Evolutionary conservation across 2,888 invertebrate species (phyloP).

Genomic region (Augiades crinisus): DNA sequence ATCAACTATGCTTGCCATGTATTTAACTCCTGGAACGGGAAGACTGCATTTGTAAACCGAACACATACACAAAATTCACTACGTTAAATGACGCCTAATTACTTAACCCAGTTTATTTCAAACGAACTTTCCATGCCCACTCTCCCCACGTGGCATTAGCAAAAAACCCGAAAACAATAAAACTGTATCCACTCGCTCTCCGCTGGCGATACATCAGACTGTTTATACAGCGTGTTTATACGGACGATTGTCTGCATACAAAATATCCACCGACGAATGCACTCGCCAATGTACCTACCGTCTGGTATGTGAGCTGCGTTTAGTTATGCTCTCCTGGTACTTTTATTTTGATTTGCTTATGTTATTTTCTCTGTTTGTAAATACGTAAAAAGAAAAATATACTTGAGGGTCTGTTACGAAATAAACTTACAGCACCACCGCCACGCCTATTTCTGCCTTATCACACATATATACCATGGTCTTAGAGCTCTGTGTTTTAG

Average conservation of each 20-base stretch:
- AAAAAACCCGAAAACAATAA: constrained; percentile 1
- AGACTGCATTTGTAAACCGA: too few relatives aligned
- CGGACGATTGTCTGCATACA: constrained; percentile 16
- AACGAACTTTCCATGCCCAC: too few relatives aligned
- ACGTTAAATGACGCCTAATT: too few relatives aligned
- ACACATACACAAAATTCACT: too few relatives aligned
- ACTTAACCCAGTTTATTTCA: too few relatives aligned
- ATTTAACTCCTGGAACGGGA: too few relatives aligned
- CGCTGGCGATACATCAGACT: background rate
- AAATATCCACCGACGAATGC: constrained; percentile 4
- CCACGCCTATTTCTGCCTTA: too few relatives aligned
- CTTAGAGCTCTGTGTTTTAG: too few relatives aligned
- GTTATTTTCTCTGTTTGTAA: background rate
- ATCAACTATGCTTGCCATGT: too few relatives aligned
- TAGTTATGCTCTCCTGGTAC: constrained; percentile 5
- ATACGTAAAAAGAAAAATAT: background rate
- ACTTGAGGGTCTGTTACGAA: too few relatives aligned
- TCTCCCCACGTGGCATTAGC: background rate
- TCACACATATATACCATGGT: too few relatives aligned
- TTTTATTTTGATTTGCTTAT: background rate
- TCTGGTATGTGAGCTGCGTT: background rate
- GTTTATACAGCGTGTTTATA: constrained; percentile 12
- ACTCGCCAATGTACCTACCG: background rate
- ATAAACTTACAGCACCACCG: too few relatives aligned
- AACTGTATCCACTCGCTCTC: background rate